Evolutionary conservation across 2,113 vertebrate species (phyloP).

Genomic region (Proterorhinus semilunaris): DNA sequence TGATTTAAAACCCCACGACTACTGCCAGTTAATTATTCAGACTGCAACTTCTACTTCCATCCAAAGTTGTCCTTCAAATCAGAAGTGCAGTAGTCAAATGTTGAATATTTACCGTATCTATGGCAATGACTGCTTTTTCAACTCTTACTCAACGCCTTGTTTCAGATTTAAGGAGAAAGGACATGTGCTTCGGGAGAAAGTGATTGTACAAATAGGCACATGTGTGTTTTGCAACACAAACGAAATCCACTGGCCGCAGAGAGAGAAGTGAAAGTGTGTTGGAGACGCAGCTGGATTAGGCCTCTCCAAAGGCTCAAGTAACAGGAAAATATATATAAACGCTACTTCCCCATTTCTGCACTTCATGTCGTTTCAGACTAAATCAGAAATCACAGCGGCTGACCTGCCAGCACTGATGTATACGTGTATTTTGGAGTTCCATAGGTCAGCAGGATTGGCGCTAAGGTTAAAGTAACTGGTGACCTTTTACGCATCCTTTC

Average conservation of each 20-base stretch:
- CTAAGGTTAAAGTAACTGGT: conserved; percentile 68
- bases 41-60: neutral
- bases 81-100: too few relatives aligned
- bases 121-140: too few relatives aligned
- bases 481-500: conserved; percentile 85
- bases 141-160: too few relatives aligned
- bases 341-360: conserved; percentile 73
- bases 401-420: conserved; percentile 4
- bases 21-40: neutral
- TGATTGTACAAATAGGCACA: conserved; percentile 53
- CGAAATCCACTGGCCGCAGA: conserved; percentile 62
- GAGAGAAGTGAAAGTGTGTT: conserved; percentile 79
- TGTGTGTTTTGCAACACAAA: conserved; percentile 75
- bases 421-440: conserved; percentile 16
- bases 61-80: too few relatives aligned
- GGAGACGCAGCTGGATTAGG: conserved; percentile 74
- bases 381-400: conserved; percentile 18
- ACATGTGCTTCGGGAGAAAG: conserved; percentile 57
- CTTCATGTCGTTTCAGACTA: conserved; percentile 51
- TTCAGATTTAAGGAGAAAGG: neutral
- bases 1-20: conserved; percentile 13
- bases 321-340: conserved; percentile 73
- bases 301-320: conserved; percentile 69
- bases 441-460: conserved; percentile 1
- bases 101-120: too few relatives aligned